Evolutionary conservation across 30 jellyfish, hydroid and myxozoan genomes (phyloP), one percentile per base, ranked within the genome.

Genomic region (Aurelia aurita complex sp. Pacific): DNA sequence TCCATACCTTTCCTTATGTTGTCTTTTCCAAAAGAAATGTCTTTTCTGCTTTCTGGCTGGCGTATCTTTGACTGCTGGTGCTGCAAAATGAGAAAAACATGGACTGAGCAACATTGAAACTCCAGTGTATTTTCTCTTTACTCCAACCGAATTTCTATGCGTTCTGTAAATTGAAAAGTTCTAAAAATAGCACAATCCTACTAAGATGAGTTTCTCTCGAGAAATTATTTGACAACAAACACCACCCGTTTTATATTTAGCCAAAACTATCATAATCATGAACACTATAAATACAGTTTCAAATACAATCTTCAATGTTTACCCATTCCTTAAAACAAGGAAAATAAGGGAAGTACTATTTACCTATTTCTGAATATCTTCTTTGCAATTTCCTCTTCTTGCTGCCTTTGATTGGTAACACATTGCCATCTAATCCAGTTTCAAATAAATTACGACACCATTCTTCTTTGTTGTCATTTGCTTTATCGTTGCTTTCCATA

Each of bases 361-460:
- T 77, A 77, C 87, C 87, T 5, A 77, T 19, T 52, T 83, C 92
- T 2, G 86, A 57, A 23, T 71, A 66, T 36, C 80, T 34, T 36
- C 92, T 71, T 16, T 60, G 78, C 18, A 83, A 75, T 46, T 83
- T 83, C 36, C 92, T 57, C 40, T 83, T 83, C 53, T 23, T 83
- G 81, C 92, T 71, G 16, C 86, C 86, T 18, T 62, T 52, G 15
- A 63, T 46, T 10, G 91, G 70, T 4, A 57, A 42, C 34, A 17
- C 54, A 40, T 74, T 36, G 18, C 42, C 18, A 65, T 52, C 64
- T 19, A 42, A 34, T 51, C 69, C 83, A 0, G 79, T 51, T 16
- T 84, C 87, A 74, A 84, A 84, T 13, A 84, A 54, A 51, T 84
- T 84, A 2, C 93, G 93, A 51, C 93, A 84, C 93, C 93, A 84